Conservation (phyloP, 2,113 vertebrate genomes). For the Benitochromis conjunctus region DNA sequence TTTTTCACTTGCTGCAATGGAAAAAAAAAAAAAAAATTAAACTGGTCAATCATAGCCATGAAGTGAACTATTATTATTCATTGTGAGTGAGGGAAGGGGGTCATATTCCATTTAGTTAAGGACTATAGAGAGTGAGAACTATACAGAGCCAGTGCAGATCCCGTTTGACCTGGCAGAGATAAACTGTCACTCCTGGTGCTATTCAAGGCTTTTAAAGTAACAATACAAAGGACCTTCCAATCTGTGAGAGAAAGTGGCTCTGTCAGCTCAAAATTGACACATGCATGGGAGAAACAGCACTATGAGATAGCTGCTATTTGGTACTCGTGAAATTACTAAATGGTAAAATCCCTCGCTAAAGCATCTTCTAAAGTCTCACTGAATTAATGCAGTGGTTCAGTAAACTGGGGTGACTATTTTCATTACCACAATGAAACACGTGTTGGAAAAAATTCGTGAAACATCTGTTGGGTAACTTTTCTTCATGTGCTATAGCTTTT, state of each 20-base stretch:
- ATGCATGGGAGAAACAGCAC: slow-evolving; percentile 24
- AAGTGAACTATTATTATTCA: slow-evolving; percentile 49
- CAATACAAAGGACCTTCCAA: slow-evolving; percentile 54
- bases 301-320: neutral
- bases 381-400: neutral
- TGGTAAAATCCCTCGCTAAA: neutral
- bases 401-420: neutral
- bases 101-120: slow-evolving; percentile 33
- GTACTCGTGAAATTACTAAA: neutral
- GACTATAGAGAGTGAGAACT: slow-evolving; percentile 26
- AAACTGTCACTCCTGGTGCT: slow-evolving; percentile 31
- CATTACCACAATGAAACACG: neutral
- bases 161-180: slow-evolving; percentile 41
- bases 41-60: slow-evolving; percentile 34
- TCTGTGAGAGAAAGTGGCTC: slow-evolving; percentile 53
- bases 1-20: slow-evolving; percentile 90
- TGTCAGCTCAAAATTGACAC: slow-evolving; percentile 66
- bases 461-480: neutral
- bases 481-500: neutral
- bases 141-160: slow-evolving; percentile 31
- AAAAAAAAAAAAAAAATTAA: slow-evolving; percentile 50
- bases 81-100: slow-evolving; percentile 4
- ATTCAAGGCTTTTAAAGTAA: slow-evolving; percentile 61
- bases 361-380: neutral
- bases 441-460: neutral